Evolutionary conservation across 1,140 invertebrate species (phyloP).

Genomic region (Microplitis mediator): DNA sequence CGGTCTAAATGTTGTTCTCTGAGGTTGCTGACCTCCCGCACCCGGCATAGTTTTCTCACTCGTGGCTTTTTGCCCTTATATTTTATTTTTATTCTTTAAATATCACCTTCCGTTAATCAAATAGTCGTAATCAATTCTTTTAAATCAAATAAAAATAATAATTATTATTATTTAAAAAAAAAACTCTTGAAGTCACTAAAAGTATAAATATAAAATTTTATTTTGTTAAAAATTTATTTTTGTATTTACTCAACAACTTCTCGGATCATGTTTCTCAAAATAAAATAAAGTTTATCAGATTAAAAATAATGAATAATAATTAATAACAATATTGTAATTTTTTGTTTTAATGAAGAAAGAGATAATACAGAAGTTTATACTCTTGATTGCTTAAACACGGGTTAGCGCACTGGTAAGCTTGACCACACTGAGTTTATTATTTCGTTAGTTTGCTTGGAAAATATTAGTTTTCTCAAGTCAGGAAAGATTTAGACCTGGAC

Average conservation of each 20-base stretch:
- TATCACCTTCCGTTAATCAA: not conserved
- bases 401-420: not conserved
- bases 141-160: too few species aligned
- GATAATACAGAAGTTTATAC: not conserved
- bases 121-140: too few species aligned
- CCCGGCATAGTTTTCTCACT: conserved; percentile 49
- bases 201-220: too few species aligned
- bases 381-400: not conserved
- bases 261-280: too few species aligned
- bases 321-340: too few species aligned
- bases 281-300: too few species aligned
- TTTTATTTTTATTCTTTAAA: conserved; percentile 3
- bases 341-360: too few species aligned
- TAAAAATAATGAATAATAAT: too few species aligned
- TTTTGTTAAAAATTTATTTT: too few species aligned
- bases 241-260: too few species aligned
- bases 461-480: conserved; percentile 48
- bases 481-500: conserved; percentile 56
- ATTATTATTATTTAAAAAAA: too few species aligned
- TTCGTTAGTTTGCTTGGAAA: conserved; percentile 6
- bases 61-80: conserved; percentile 24
- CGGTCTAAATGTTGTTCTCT: conserved; percentile 74
- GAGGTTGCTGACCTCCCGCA: conserved; percentile 56
- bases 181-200: too few species aligned
- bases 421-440: not conserved